Evolutionary conservation across 2,888 invertebrate genomes (phyloP).

Genomic region (Chymomyza amoena): DNA sequence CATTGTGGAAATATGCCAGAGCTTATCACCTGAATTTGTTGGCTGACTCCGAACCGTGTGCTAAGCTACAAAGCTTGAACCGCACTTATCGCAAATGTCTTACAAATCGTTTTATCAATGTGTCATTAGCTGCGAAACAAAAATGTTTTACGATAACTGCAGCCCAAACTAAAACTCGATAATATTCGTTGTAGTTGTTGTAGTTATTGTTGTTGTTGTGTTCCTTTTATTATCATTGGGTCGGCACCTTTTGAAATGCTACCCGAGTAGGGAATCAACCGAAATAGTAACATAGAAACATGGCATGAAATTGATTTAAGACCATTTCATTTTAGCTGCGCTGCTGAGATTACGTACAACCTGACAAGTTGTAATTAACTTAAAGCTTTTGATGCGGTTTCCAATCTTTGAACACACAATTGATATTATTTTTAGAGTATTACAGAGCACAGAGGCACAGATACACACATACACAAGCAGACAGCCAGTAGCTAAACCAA

Average conservation of each 20-base stretch:
- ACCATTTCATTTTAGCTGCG: constrained; percentile 56
- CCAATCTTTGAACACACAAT: constrained; percentile 16
- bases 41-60: background rate
- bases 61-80: constrained; percentile 71
- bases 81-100: constrained; percentile 68
- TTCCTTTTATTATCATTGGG: constrained; percentile 54
- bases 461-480: constrained; percentile 15
- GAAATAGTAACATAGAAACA: constrained; percentile 38
- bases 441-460: constrained; percentile 1
- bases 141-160: constrained; percentile 25
- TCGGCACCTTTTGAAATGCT: constrained; percentile 58
- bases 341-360: constrained; percentile 48
- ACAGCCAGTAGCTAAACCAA: background rate
- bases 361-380: constrained; percentile 74
- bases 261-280: constrained; percentile 26
- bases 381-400: constrained; percentile 61
- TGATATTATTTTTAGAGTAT: constrained; percentile 16
- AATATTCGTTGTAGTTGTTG: background rate
- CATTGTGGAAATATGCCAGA: background rate
- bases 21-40: background rate
- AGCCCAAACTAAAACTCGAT: constrained; percentile 22
- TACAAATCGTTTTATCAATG: constrained; percentile 73
- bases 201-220: background rate
- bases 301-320: constrained; percentile 59
- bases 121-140: constrained; percentile 65